Percentiles rank a stretch among this genome's conserved stretches.
These are phyloP conservation scores for Iselma pallidipennis DNA, from an alignment of 2,888 invertebrate species.

Conservation along the genomic window DNA sequence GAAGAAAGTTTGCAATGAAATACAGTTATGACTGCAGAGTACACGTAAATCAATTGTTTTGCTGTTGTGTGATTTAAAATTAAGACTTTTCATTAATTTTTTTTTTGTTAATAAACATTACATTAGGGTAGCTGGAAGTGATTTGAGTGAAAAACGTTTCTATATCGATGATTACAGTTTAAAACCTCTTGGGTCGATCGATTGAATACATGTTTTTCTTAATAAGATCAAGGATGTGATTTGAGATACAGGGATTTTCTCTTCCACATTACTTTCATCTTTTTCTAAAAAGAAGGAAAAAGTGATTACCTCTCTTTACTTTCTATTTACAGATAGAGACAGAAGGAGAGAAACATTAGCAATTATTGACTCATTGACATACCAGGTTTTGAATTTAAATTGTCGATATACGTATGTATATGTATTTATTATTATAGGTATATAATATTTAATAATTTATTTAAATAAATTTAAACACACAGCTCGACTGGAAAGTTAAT, in stretches of 20 bases:
- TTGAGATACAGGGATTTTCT: no score
- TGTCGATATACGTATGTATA: background rate
- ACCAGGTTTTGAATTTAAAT: background rate
- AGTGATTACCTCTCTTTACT: no score
- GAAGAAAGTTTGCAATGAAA: background rate
- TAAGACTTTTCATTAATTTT: background rate
- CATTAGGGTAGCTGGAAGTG: background rate
- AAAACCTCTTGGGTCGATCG: no score
- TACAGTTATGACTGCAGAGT: background rate
- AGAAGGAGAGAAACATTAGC: no score
- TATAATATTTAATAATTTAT: slow-evolving; percentile 12
- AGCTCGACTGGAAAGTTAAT: slow-evolving; percentile 33
- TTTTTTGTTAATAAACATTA: background rate
- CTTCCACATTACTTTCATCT: no score
- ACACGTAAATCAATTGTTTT: background rate
- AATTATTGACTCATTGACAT: no score
- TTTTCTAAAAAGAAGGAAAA: no score
- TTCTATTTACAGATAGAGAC: no score
- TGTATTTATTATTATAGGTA: background rate
- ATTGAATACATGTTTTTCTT: no score
- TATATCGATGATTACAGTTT: background rate
- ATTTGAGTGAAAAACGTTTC: background rate
- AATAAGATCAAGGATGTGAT: no score
- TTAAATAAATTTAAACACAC: background rate
- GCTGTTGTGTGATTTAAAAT: background rate